Evolutionary conservation across 1,140 invertebrate genomes (phyloP), one percentile per base, ranked within the genome.

Genomic region (Danaus melanippus): DNA sequence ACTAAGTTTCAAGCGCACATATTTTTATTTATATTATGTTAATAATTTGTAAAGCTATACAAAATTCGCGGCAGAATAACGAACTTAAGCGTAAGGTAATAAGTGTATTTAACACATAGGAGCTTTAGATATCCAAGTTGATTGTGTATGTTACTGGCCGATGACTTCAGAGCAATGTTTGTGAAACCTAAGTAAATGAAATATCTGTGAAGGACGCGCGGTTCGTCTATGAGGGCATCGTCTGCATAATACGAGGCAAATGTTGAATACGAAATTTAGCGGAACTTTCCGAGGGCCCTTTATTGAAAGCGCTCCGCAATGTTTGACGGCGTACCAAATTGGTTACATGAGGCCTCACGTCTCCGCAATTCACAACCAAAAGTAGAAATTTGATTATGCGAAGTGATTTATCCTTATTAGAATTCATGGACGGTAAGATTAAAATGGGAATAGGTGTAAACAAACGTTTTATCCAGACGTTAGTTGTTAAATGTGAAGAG

Each of bases 381-480:
- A 68, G 66, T 69, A 64, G 60, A 66, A 71, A 69, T 69, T 67
- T 71, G 66, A 74, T 69, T 56, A 65, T 63, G 50, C 46, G 55
- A 48, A 57, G 70, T 76, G 72, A 76, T 76, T 73, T 69, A 70
- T 66, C 61, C 64, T 66, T 74, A 72, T 76, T 76, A 74, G 62
- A 72, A 78, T 76, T 79, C 76, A 79, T 72, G 61, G 61, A 62
- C 62, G 64, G 62, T 56, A 65, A 61, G 73, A 77, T 79, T 62
- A 76, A 76, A 76, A 79, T 79, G 76, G 69, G 71, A 79, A 70
- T 67, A 69, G 65, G 45, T 67, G 74, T 71, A 74, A 75, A 79
- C 74, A 76, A 73, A 79, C 58, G 59, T 58, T 43, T 73, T 67
- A 59, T 59, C 54, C 51, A 53, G 50, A 52, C 51, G 51, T 44